phyloP scores from a whole-genome alignment of 2,888 invertebrate species.

The Erebia epiphron region DNA sequence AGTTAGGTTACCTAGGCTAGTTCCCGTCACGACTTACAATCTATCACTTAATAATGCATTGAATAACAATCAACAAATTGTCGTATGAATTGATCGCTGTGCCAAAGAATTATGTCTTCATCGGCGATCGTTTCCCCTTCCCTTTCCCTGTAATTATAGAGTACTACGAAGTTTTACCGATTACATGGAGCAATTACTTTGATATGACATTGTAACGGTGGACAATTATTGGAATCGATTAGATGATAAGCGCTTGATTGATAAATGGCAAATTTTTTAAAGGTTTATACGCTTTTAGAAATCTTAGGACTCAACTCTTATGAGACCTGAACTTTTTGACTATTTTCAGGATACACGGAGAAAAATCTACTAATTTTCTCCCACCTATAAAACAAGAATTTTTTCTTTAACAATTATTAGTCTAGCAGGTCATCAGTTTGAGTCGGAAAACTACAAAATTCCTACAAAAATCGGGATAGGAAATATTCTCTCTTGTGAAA shows the following conservation, averaged over 20 bases:
- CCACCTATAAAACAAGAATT: too few species aligned
- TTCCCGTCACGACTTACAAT: too few species aligned
- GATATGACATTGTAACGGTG: conserved; percentile 67
- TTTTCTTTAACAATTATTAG: too few species aligned
- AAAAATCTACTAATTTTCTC: too few species aligned
- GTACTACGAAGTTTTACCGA: conserved; percentile 71
- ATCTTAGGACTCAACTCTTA: background rate
- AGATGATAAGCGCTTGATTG: conserved; percentile 29
- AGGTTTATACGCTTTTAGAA: background rate
- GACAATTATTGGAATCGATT: conserved; percentile 48
- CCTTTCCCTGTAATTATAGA: conserved; percentile 68
- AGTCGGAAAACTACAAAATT: too few species aligned
- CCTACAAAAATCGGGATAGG: too few species aligned
- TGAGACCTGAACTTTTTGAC: background rate
- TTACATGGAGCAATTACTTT: conserved; percentile 67
- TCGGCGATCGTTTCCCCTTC: conserved; percentile 57
- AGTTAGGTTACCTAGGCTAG: too few species aligned
- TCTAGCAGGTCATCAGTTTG: too few species aligned
- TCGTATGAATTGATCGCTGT: conserved; percentile 57
- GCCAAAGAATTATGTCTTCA: conserved; percentile 71
- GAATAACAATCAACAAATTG: conserved; percentile 51
- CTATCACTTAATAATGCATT: conserved; percentile 31
- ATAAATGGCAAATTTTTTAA: conserved; percentile 21
- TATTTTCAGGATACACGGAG: too few species aligned
- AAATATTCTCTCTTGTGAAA: too few species aligned